phyloP scores from a whole-genome alignment of 2,797 vertebrate species.

The Babyrousa celebensis region DNA sequence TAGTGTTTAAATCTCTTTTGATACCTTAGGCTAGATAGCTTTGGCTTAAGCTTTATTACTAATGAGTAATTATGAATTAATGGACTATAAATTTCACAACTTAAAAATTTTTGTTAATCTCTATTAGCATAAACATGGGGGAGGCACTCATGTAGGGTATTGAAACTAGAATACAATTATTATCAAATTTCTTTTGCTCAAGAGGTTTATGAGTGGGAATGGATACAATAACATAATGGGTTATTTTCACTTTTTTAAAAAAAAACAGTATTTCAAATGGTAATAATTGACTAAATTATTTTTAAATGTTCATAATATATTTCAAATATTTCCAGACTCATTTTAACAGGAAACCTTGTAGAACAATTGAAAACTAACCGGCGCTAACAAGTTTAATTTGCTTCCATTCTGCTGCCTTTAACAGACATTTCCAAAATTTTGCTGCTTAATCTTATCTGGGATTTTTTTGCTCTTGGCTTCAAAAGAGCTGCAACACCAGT shows the following conservation, averaged over 20 bases:
- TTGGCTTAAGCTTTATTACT: conserved; percentile 1
- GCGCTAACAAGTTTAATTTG: not conserved
- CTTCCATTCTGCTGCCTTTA: conserved; percentile 20
- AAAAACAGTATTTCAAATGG: conserved; percentile 35
- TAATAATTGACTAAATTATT: conserved; percentile 52
- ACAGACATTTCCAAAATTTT: conserved; percentile 62
- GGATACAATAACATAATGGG: not conserved
- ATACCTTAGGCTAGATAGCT: not conserved
- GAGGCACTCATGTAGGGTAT: not conserved
- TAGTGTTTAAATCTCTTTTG: conserved; percentile 1
- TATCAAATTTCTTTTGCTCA: conserved; percentile 2
- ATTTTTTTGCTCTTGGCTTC: not conserved
- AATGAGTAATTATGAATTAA: conserved; percentile 21
- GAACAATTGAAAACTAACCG: conserved; percentile 49
- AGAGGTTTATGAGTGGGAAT: conserved; percentile 44
- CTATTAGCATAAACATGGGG: not conserved
- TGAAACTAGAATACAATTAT: conserved; percentile 6
- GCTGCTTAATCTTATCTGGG: conserved; percentile 21
- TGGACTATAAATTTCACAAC: not conserved
- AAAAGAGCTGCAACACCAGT: not conserved
- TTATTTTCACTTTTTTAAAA: conserved; percentile 10
- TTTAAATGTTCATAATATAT: conserved; percentile 48
- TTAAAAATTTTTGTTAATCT: conserved; percentile 21
- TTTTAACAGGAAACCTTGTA: conserved; percentile 55
- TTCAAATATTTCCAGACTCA: conserved; percentile 34